Conservation (phyloP, 2,888 invertebrate species). For the Pocota personata region DNA sequence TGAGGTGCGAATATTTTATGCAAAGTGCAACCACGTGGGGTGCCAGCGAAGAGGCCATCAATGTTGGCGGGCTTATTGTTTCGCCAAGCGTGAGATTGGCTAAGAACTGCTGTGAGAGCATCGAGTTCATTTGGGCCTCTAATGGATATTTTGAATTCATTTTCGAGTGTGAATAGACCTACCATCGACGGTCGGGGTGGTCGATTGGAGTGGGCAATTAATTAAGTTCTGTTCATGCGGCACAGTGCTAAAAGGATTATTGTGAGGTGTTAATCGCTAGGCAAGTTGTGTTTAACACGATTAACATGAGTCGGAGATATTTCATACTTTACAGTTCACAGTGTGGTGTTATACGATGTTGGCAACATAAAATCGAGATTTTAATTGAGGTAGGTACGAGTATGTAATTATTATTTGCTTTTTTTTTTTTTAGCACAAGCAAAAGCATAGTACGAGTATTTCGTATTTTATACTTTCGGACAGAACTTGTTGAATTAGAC, state of each 20-base stretch:
- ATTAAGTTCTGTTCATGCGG: slow-evolving; percentile 19
- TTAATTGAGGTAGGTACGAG: not conserved
- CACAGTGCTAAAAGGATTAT: slow-evolving; percentile 62
- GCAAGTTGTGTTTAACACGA: slow-evolving; percentile 29
- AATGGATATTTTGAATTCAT: slow-evolving; percentile 36
- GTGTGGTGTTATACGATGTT: not conserved
- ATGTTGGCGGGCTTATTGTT: slow-evolving; percentile 39
- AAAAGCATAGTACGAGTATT: not conserved
- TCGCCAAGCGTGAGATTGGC: not conserved
- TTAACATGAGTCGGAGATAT: slow-evolving; percentile 16
- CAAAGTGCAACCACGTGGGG: slow-evolving; percentile 39
- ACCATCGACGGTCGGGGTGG: not conserved
- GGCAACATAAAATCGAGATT: not conserved
- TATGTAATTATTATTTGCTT: not conserved
- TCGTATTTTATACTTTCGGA: too few relatives aligned
- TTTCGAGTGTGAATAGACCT: slow-evolving; percentile 11
- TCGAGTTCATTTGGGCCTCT: slow-evolving; percentile 18
- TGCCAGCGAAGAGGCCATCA: slow-evolving; percentile 38
- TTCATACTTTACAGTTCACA: not conserved
- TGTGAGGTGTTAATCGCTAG: slow-evolving; percentile 45
- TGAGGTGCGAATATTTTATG: slow-evolving; percentile 64
- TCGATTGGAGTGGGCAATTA: slow-evolving; percentile 46
- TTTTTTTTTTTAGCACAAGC: not conserved
- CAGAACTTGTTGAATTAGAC: too few relatives aligned
- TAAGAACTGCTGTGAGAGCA: not conserved